Base-by-base conservation (phyloP, 1,140 invertebrate genomes). In the Neodiprion fabricii region DNA sequence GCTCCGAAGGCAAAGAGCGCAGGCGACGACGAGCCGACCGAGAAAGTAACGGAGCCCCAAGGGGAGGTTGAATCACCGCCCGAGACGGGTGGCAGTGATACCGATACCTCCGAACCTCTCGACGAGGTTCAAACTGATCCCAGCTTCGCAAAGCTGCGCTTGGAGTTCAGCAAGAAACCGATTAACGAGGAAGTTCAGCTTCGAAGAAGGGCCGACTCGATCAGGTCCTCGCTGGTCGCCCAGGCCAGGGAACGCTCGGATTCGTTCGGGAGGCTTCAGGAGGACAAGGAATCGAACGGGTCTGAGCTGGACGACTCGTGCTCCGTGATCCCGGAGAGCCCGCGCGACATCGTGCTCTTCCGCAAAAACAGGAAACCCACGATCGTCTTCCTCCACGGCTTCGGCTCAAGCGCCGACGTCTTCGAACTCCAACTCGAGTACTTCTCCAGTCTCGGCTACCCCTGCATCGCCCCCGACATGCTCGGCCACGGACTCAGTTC, bases 401-500 rank as follows among this genome's bases (percentile, higher is more conserved):
- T 94, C 75, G 93, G 93, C 9, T 92, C 92, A 10, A 93, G 91
- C 4, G 91, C 92, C n/a, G 91, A 94, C 76, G 85, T 92, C 28
- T 95, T 94, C 90, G 89, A 89, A 72, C 79, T 89, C 70, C 91
- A 94, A 78, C 86, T 94, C 1, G 83, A 89, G 48, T 93, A 91
- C 84, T 93, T 95, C 82, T 84, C 89, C 1, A 84, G 83, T 50
- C 85, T 89, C 72, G 93, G 92, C 0, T 93, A 91, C 85, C 92
- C 94, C 79, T 91, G 94, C 70, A 85, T 94, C 65, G 93, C 92
- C 0, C 91, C 92, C 7, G 94, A 95, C 82, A 86, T 95, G 80
- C 85, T 95, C 23, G 93, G 94, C 1, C 94, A 95, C 84, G 94
- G 94, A 1, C 89, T 92, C 75, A 94, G 93, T 78, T 91, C 90